phyloP scores from a whole-genome alignment of 1,140 invertebrate species.

The Drosophila nigrodunni region DNA sequence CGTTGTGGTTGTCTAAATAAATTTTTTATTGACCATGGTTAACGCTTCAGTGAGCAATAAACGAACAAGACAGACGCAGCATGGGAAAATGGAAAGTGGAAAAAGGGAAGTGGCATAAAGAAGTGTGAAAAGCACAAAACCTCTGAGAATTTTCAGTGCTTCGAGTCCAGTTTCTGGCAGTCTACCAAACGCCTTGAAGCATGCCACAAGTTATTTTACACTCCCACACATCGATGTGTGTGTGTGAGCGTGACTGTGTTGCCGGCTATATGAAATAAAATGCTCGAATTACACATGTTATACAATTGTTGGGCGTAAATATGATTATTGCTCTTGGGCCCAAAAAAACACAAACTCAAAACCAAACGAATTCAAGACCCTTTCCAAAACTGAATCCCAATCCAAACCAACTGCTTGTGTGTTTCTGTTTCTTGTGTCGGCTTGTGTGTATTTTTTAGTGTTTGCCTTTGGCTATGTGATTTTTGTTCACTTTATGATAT shows the following conservation, averaged over 20 bases:
- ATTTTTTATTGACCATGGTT: slow-evolving; percentile 82
- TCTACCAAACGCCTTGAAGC: slow-evolving; percentile 70
- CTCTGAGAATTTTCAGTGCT: slow-evolving; percentile 36
- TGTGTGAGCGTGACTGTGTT: slow-evolving; percentile 14
- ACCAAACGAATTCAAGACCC: slow-evolving; percentile 22
- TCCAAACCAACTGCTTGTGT: background rate
- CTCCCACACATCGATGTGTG: slow-evolving; percentile 30
- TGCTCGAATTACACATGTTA: slow-evolving; percentile 79
- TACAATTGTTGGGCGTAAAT: slow-evolving; percentile 73
- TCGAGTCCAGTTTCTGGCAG: slow-evolving; percentile 28
- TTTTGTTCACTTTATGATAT: slow-evolving; percentile 1
- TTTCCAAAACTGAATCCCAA: background rate
- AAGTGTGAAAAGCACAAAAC: slow-evolving; percentile 62
- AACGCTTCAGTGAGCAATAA: slow-evolving; percentile 79
- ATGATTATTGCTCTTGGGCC: slow-evolving; percentile 64
- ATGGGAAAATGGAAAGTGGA: slow-evolving; percentile 5
- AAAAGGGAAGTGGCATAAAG: background rate
- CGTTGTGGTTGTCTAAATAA: slow-evolving; percentile 77
- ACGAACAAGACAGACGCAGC: slow-evolving; percentile 39
- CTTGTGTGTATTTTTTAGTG: slow-evolving; percentile 5
- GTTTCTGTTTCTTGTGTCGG: background rate
- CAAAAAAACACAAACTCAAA: slow-evolving; percentile 15
- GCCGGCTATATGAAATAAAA: slow-evolving; percentile 61
- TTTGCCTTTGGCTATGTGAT: slow-evolving; percentile 11
- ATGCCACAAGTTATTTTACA: slow-evolving; percentile 77